Evolutionary conservation across 2,888 invertebrate species (phyloP).

Genomic region (Scotopteryx bipunctaria): DNA sequence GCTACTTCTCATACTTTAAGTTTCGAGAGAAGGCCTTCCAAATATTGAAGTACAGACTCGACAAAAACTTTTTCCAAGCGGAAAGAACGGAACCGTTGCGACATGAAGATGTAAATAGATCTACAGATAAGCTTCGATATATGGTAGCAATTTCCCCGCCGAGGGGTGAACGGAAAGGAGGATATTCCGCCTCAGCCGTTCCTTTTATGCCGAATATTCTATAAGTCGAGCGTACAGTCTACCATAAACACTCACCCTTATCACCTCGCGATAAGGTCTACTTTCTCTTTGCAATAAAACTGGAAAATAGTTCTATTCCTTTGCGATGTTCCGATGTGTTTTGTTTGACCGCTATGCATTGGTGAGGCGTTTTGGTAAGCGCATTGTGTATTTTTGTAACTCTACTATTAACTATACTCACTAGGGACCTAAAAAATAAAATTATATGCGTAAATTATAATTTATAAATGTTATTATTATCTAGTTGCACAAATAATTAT

Average conservation of each 20-base stretch:
- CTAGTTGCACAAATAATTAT: too few relatives aligned
- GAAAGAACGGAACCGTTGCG: constrained; percentile 53
- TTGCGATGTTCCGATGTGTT: constrained; percentile 13
- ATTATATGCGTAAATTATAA: too few relatives aligned
- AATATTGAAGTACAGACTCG: constrained; percentile 24
- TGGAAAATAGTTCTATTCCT: constrained; percentile 25
- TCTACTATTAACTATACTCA: too few relatives aligned
- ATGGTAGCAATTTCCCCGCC: constrained; percentile 72
- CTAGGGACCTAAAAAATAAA: too few relatives aligned
- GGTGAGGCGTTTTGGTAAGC: neutral
- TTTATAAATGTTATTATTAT: too few relatives aligned
- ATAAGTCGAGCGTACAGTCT: constrained; percentile 21
- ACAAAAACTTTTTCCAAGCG: constrained; percentile 26
- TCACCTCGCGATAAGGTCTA: neutral
- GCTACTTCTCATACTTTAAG: too few relatives aligned
- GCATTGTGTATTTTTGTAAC: too few relatives aligned
- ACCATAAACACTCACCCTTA: constrained; percentile 5
- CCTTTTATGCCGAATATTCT: constrained; percentile 57
- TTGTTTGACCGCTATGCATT: constrained; percentile 9
- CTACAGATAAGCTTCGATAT: constrained; percentile 72
- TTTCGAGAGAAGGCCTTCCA: neutral
- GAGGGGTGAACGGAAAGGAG: constrained; percentile 68
- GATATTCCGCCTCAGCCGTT: constrained; percentile 54
- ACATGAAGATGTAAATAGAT: constrained; percentile 71
- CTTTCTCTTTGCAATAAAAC: neutral